These are phyloP conservation scores for Oenanthe melanoleuca DNA, from an alignment of 2,113 vertebrate species.

Conservation along the genomic window DNA sequence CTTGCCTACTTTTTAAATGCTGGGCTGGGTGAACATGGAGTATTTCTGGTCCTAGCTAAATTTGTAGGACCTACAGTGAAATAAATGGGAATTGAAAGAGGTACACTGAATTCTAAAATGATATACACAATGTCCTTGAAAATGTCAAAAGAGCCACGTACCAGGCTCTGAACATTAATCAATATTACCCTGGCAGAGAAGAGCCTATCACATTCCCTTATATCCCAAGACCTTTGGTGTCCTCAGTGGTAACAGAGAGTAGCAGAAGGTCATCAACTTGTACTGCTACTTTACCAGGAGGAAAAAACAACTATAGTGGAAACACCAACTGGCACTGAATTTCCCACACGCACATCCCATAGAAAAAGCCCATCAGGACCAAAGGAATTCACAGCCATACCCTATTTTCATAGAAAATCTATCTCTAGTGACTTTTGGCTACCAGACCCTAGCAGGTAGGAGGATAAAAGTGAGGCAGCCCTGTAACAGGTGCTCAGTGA, in stretches of 20 bases:
- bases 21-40: neutral
- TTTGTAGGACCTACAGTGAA: constrained; percentile 15
- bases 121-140: neutral
- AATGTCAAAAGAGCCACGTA: neutral
- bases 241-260: neutral
- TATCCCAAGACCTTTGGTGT: neutral
- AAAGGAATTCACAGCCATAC: neutral
- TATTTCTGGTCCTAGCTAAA: constrained; percentile 15
- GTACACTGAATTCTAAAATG: neutral
- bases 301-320: neutral
- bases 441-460: neutral
- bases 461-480: neutral
- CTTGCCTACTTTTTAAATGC: constrained; percentile 27
- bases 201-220: neutral
- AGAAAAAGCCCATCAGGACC: neutral
- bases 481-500: neutral
- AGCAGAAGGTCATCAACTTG: neutral
- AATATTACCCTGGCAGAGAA: neutral
- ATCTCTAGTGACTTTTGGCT: neutral
- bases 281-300: neutral
- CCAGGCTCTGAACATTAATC: neutral
- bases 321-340: neutral
- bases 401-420: neutral
- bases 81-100: neutral
- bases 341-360: neutral